Evolutionary conservation across 2,113 vertebrate genomes (phyloP).

Genomic region (Albula glossodonta): DNA sequence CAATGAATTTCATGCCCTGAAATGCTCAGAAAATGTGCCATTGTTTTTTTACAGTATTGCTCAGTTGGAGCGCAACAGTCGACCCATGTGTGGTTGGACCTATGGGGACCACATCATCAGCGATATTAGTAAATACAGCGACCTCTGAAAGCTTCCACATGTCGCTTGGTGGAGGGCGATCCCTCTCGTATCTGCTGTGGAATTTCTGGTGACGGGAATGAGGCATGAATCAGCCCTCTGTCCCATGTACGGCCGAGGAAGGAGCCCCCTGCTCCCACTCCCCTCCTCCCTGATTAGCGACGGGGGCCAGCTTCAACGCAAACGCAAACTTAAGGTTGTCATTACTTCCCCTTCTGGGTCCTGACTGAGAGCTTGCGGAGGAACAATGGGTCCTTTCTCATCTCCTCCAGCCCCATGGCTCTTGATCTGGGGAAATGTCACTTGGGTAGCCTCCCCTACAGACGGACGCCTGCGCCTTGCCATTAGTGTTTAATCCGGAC

Average conservation of each 20-base stretch:
- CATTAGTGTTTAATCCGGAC: background rate
- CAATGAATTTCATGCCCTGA: background rate
- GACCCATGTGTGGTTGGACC: background rate
- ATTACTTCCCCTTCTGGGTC: background rate
- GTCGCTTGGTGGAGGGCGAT: background rate
- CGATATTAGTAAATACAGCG: background rate
- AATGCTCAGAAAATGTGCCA: background rate
- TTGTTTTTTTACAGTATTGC: background rate
- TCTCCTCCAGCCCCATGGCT: background rate
- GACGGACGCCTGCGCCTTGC: background rate
- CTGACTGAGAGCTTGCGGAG: background rate
- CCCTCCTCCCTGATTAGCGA: background rate
- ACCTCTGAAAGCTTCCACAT: background rate
- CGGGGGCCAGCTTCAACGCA: background rate
- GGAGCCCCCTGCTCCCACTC: background rate
- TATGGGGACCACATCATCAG: background rate
- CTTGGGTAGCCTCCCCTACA: background rate
- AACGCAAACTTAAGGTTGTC: background rate
- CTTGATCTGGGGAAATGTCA: background rate
- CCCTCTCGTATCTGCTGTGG: background rate
- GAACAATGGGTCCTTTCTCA: conserved; percentile 17
- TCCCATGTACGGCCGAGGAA: background rate
- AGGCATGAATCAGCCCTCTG: background rate
- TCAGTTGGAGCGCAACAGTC: background rate
- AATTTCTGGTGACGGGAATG: background rate